These are phyloP conservation scores for Oceanites oceanicus DNA, from an alignment of 2,113 vertebrate species.

Conservation along the genomic window DNA sequence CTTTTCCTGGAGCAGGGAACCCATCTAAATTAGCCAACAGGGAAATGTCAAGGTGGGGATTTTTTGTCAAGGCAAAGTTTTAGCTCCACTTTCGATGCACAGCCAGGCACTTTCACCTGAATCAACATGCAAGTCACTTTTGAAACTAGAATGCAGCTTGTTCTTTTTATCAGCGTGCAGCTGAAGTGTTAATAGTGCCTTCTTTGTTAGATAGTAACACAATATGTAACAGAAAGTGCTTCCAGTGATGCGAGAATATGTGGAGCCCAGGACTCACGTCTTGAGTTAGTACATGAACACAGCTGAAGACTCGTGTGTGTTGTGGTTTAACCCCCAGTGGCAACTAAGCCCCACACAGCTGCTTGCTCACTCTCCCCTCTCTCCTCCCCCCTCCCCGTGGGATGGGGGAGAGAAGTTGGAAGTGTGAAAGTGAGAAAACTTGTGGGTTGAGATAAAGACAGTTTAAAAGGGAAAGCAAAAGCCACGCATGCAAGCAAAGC, in stretches of 20 bases:
- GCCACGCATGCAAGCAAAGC: no score
- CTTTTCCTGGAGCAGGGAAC: background rate
- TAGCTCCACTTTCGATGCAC: background rate
- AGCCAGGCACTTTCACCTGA: background rate
- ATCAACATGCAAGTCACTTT: background rate
- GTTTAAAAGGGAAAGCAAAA: no score
- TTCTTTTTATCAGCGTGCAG: background rate
- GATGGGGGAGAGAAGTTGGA: no score
- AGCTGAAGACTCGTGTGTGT: background rate
- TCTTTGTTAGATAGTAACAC: background rate
- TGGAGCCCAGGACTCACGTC: no score
- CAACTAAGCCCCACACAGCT: no score
- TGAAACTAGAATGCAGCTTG: accelerated
- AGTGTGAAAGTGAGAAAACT: no score
- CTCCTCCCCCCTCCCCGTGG: no score
- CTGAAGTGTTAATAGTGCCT: background rate
- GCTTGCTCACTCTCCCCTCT: no score
- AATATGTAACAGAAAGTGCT: background rate
- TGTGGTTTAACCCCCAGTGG: no score
- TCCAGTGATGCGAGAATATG: background rate
- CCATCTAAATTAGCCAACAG: background rate
- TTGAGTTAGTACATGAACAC: background rate
- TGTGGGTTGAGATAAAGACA: no score
- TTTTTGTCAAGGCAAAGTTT: background rate
- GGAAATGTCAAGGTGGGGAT: background rate